Percentiles rank a stretch among this genome's conserved stretches.
Evolutionary conservation across 2,797 vertebrate species (phyloP).

Genomic region (Lindbergichthys nudifrons): DNA sequence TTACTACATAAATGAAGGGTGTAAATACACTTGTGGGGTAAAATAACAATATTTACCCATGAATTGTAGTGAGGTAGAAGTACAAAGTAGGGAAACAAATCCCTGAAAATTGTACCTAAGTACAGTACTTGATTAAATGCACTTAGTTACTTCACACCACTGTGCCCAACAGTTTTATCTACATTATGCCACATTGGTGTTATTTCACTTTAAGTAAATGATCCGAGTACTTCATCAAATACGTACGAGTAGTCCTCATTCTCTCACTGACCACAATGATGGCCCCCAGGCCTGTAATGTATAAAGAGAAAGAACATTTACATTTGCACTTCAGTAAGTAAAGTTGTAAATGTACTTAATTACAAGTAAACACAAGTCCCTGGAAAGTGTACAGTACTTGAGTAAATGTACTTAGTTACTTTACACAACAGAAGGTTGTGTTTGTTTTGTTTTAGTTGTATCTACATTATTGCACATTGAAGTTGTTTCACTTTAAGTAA

Average conservation of each 20-base stretch:
- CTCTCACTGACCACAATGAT: slow-evolving; percentile 1
- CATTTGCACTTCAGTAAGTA: background rate
- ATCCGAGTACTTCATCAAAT: background rate
- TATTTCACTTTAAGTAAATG: background rate
- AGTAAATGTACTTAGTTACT: background rate
- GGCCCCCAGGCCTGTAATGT: background rate
- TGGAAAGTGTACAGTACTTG: background rate
- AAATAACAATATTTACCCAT: no score
- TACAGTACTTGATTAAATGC: no score
- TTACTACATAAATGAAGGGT: no score
- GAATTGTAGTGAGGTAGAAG: background rate
- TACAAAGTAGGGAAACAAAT: background rate
- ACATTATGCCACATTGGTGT: no score
- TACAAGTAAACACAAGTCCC: background rate
- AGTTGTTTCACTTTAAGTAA: background rate
- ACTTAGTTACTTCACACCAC: background rate
- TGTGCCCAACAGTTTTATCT: background rate
- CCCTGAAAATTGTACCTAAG: background rate
- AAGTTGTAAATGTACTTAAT: background rate
- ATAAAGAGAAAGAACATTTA: no score
- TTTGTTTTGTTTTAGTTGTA: no score
- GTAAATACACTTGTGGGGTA: no score
- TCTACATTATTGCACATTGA: no score
- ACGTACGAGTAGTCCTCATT: background rate
- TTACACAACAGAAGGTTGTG: background rate